Conservation (phyloP, 2,888 invertebrate genomes). For the Macrosoma leucophasiata region DNA sequence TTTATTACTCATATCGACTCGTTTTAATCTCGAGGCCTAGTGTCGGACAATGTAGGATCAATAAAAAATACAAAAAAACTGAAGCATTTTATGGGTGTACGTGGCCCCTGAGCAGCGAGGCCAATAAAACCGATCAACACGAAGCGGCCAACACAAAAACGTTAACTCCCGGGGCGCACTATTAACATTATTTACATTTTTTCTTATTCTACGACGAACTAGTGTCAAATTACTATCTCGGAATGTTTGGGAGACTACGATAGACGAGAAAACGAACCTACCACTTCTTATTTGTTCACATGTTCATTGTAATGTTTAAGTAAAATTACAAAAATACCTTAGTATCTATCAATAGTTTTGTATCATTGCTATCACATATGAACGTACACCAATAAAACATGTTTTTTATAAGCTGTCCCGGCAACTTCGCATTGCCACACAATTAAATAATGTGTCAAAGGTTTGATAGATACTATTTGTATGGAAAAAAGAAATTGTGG, state of each 20-base stretch:
- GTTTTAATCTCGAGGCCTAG: constrained; percentile 48
- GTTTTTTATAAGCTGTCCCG: too few species aligned
- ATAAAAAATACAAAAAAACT: constrained; percentile 40
- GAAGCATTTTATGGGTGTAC: constrained; percentile 50
- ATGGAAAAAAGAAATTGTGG: too few species aligned
- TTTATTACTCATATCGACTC: constrained; percentile 41
- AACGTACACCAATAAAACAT: too few species aligned
- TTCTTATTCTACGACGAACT: constrained; percentile 47
- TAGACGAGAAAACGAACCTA: constrained; percentile 5
- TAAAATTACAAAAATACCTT: too few species aligned
- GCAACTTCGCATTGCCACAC: too few species aligned
- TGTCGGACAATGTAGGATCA: constrained; percentile 46
- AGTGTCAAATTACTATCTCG: constrained; percentile 67
- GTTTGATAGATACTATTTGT: too few species aligned
- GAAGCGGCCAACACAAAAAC: constrained; percentile 43
- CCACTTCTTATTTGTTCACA: too few species aligned
- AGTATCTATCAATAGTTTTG: too few species aligned
- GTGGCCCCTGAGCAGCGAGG: constrained; percentile 43
- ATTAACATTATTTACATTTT: constrained; percentile 61
- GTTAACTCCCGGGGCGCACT: constrained; percentile 47
- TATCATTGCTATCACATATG: too few species aligned
- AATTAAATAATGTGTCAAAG: too few species aligned
- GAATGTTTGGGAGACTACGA: constrained; percentile 39
- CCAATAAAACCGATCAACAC: constrained; percentile 55
- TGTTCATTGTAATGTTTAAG: too few species aligned